Evolutionary conservation across 2,113 vertebrate genomes (phyloP).

Genomic region (Nansenia antarctica): DNA sequence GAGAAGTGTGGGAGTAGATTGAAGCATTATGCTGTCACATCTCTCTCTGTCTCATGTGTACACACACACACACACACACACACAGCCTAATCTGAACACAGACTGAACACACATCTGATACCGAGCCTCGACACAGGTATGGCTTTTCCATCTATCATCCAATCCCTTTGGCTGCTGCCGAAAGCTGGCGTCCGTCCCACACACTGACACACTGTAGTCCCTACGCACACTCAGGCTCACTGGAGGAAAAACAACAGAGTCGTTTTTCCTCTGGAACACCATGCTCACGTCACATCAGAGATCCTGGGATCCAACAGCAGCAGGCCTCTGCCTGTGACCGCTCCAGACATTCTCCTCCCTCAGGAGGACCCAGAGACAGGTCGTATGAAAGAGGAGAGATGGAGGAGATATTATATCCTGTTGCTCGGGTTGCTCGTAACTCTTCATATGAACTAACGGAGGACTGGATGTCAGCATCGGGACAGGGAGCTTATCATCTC

Average conservation of each 20-base stretch:
- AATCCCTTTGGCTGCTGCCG: constrained; percentile 1
- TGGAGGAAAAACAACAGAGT: constrained; percentile 2
- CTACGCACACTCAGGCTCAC: constrained; percentile 1
- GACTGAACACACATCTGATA: constrained; percentile 29
- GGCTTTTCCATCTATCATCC: constrained; percentile 37
- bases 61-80: constrained; percentile 14
- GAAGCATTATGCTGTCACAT: not conserved
- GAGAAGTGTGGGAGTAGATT: not conserved
- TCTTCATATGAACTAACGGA: not conserved
- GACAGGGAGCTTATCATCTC: not conserved
- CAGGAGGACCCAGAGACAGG: not conserved
- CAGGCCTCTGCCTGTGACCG: constrained; percentile 19
- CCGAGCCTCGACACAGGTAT: constrained; percentile 29
- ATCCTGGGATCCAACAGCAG: not conserved
- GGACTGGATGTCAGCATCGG: not conserved
- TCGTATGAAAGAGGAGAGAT: not conserved
- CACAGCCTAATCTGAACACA: constrained; percentile 2
- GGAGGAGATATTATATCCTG: not conserved
- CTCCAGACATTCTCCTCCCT: constrained; percentile 17
- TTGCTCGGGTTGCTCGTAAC: not conserved
- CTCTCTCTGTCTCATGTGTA: not conserved
- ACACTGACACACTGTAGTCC: not conserved
- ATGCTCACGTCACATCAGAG: constrained; percentile 16
- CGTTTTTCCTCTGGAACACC: constrained; percentile 33
- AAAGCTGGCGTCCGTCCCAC: constrained; percentile 8